A percentile compares a stretch with the other conserved stretches of the same genome.
Conservation (phyloP, 2,113 vertebrate species). For the Myocastor coypus region DNA sequence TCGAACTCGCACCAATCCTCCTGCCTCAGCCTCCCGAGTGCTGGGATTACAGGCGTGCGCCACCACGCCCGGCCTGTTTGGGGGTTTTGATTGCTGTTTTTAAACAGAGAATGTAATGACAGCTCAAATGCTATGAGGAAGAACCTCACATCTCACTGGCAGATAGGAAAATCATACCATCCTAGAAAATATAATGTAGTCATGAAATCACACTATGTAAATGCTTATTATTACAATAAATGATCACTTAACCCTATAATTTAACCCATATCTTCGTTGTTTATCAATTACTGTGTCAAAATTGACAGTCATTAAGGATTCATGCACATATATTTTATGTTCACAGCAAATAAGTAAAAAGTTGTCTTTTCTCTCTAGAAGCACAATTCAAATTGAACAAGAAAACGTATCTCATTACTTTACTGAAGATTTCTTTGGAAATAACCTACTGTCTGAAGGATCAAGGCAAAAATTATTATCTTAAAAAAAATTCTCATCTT, state of each 20-base stretch:
- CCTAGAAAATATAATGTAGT: not conserved
- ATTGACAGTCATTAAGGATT: not conserved
- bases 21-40: too few relatives aligned
- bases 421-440: constrained; percentile 2
- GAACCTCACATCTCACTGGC: not conserved
- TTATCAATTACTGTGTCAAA: not conserved
- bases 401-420: not conserved
- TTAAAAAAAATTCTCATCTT: too few relatives aligned
- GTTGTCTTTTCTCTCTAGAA: not conserved
- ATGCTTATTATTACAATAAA: not conserved
- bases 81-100: not conserved
- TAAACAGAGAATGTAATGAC: not conserved
- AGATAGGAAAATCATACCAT: not conserved
- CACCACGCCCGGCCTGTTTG: too few relatives aligned
- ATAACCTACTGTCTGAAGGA: not conserved
- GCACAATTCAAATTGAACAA: not conserved
- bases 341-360: not conserved
- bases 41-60: too few relatives aligned
- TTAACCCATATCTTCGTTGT: not conserved
- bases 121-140: not conserved
- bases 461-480: not conserved
- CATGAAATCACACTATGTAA: not conserved
- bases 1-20: too few relatives aligned
- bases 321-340: not conserved
- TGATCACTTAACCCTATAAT: not conserved